These are phyloP conservation scores for Lasioglossum morio DNA, from an alignment of 2,888 invertebrate genomes.

Conservation along the genomic window DNA sequence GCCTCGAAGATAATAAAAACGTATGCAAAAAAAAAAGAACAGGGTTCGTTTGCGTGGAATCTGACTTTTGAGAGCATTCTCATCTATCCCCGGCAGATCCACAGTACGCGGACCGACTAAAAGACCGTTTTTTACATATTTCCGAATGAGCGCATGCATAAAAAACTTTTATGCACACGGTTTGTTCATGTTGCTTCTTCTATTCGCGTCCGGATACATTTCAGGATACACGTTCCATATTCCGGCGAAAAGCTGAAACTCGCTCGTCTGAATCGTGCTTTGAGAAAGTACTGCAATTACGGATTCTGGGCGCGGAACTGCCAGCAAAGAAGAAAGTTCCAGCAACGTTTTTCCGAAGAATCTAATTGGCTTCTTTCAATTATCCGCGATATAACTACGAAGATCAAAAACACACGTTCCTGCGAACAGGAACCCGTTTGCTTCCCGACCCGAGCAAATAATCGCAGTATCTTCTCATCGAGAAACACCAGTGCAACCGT, in stretches of 20 bases:
- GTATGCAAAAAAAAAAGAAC: not conserved
- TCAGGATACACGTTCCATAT: not conserved
- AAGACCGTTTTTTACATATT: not conserved
- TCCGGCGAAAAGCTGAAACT: not conserved
- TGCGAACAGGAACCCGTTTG: not conserved
- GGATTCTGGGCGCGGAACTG: not conserved
- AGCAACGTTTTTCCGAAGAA: not conserved
- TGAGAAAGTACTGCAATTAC: not conserved
- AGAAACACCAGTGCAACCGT: not conserved
- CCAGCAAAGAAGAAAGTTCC: not conserved
- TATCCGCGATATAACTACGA: not conserved
- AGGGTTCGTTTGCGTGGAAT: not conserved
- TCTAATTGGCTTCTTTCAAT: not conserved
- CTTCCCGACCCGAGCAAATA: not conserved
- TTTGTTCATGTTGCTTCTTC: not conserved
- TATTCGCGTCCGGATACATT: not conserved
- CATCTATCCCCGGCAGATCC: not conserved
- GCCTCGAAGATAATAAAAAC: not conserved
- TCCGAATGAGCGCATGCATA: not conserved
- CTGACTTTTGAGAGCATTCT: not conserved
- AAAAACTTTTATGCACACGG: not conserved
- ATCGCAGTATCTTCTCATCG: not conserved
- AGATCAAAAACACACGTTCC: not conserved
- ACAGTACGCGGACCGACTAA: not conserved
- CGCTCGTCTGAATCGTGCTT: slow-evolving; percentile 13